Base-by-base conservation (phyloP, 2,888 invertebrate species). In the Aporophyla nigra region DNA sequence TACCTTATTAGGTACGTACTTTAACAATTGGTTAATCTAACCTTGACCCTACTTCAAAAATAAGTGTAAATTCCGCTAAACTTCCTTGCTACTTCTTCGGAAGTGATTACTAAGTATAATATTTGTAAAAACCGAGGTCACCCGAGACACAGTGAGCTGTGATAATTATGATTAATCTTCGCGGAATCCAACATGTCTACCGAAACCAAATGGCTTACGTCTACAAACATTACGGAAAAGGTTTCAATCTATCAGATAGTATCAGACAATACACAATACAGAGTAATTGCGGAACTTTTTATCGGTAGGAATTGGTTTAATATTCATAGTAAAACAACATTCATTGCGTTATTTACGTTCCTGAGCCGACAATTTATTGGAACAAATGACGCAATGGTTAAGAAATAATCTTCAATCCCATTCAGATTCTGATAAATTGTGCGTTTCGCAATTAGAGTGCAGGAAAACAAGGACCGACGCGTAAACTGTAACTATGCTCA, bases 121-220 rank as follows among this genome's bases (percentile, higher is more conserved):
- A 80, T 84, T 74, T 80, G 59, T 74, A 65, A 84, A 84, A 80
- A 61, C 75, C 75, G 56, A 82, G 76, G 71, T 46, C 40, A 81
- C 61, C 16, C 4, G 67, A 68, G 63, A 40, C 21, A 12, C 58
- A n/a, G 24, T 54, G 46, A 59, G 46, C 51, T 58, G 59, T 66
- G 58, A 69, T 80, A 80, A 62, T 80, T 61, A 85, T 84, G 76
- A 81, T 85, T 72, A 72, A 69, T 66, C 24, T 82, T 82, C 82
- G 61, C 65, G 24, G 82, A 85, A 82, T 63, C 7, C 66, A 66
- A 56, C 59, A 62, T 82, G 49, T 63, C 33, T 43, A 65, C 5
- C 24, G 69, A 70, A 62, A 74, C 27, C 14, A 46, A n/a, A 21
- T 43, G 69, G 71, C 56, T 58, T 62, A 69, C 58, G 43, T 62